Evolutionary conservation across 2,888 invertebrate species (phyloP).

Genomic region (Dendrolimus pini): DNA sequence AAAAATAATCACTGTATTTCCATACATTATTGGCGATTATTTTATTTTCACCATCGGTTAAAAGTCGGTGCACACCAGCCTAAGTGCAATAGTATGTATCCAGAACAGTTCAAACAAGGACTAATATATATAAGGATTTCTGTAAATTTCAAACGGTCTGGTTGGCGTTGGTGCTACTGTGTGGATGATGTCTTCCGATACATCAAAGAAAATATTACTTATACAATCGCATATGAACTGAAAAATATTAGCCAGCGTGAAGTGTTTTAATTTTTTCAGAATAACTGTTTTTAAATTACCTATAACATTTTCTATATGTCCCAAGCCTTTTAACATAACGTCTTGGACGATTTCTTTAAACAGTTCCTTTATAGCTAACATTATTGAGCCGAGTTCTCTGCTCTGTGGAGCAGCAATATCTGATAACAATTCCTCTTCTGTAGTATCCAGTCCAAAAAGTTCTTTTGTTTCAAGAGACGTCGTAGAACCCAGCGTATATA

Average conservation of each 20-base stretch:
- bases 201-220: conserved; percentile 25
- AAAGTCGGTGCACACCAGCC: no score
- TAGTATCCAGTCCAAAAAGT: background rate
- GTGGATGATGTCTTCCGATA: background rate
- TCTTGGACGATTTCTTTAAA: conserved; percentile 36
- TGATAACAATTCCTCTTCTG: background rate
- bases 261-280: conserved; percentile 33
- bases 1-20: no score
- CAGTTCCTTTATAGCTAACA: conserved; percentile 32
- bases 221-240: conserved; percentile 33
- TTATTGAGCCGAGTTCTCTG: conserved; percentile 24
- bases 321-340: conserved; percentile 23
- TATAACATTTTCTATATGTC: conserved; percentile 23
- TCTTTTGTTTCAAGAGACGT: background rate
- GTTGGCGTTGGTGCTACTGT: background rate
- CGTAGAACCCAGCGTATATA: background rate
- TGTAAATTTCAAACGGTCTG: background rate
- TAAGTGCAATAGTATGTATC: no score
- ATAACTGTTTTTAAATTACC: conserved; percentile 34
- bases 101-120: background rate
- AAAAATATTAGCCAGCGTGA: conserved; percentile 38
- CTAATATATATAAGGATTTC: conserved; percentile 3
- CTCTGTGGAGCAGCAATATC: conserved; percentile 4
- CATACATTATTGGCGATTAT: no score
- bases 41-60: no score